phyloP scores from a whole-genome alignment of 2,888 invertebrate species.

The Temnothorax ravouxi region DNA sequence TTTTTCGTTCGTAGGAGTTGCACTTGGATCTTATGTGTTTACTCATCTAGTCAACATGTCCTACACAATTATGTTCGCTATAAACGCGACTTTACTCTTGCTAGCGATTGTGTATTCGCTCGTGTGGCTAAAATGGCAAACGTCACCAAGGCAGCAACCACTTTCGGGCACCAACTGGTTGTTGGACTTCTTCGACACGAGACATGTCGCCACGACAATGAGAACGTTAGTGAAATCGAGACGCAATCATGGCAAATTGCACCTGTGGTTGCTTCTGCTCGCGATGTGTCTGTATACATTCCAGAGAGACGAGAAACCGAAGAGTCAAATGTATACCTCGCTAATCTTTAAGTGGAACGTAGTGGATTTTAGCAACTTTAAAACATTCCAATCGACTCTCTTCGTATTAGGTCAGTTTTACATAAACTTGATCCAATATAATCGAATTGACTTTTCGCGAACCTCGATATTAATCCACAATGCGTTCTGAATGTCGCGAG shows the following conservation, averaged over 20 bases:
- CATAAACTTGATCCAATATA: neutral
- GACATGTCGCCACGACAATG: slow-evolving; percentile 90
- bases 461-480: neutral
- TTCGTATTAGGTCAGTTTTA: slow-evolving; percentile 89
- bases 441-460: neutral
- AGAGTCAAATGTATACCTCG: slow-evolving; percentile 92
- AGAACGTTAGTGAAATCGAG: slow-evolving; percentile 89
- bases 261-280: slow-evolving; percentile 90
- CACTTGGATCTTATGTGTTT: slow-evolving; percentile 88
- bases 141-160: slow-evolving; percentile 89
- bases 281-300: slow-evolving; percentile 94
- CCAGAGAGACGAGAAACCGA: slow-evolving; percentile 93
- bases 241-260: slow-evolving; percentile 88
- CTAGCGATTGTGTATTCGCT: slow-evolving; percentile 90
- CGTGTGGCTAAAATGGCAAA: slow-evolving; percentile 91
- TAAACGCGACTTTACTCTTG: slow-evolving; percentile 89
- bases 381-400: slow-evolving; percentile 91
- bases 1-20: slow-evolving; percentile 86
- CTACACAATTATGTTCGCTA: slow-evolving; percentile 91
- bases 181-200: slow-evolving; percentile 91
- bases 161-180: slow-evolving; percentile 88
- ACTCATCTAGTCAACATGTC: slow-evolving; percentile 89
- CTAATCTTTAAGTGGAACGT: slow-evolving; percentile 92
- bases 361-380: slow-evolving; percentile 90
- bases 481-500: slow-evolving; percentile 1